Evolutionary conservation across 2,113 vertebrate species (phyloP).

Genomic region (Lophura nycthemera): DNA sequence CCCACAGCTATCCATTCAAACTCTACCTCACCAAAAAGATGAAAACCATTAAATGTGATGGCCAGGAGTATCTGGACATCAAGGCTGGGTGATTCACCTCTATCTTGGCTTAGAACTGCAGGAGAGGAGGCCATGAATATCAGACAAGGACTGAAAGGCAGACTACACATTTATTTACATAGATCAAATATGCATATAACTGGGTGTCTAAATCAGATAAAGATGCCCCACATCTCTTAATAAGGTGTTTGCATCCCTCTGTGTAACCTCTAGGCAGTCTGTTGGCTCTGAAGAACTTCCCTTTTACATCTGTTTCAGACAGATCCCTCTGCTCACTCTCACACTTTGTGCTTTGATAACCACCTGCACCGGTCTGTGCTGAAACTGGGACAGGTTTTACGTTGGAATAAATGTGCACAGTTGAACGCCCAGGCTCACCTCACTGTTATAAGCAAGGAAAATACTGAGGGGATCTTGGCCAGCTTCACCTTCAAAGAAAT

Average conservation of each 20-base stretch:
- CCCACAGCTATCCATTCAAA: neutral
- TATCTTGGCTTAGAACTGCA: neutral
- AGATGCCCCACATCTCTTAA: neutral
- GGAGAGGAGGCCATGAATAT: neutral
- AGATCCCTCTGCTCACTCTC: neutral
- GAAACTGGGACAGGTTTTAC: neutral
- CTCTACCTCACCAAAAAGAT: neutral
- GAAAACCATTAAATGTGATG: neutral
- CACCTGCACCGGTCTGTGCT: neutral
- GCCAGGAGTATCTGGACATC: neutral
- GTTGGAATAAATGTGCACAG: neutral
- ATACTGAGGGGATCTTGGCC: neutral
- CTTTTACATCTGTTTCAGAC: neutral
- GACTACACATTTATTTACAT: neutral
- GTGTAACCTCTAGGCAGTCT: neutral
- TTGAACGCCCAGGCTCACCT: neutral
- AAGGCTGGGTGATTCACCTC: neutral
- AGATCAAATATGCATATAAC: neutral
- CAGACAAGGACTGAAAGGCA: neutral
- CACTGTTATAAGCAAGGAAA: neutral
- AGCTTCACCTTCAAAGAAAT: neutral
- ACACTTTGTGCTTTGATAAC: neutral
- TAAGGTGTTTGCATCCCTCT: neutral
- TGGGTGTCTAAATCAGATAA: neutral
- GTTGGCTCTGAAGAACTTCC: neutral